These are phyloP conservation scores for Erpobdella octoculata DNA, from an alignment of 2,888 invertebrate genomes.

Conservation along the genomic window DNA sequence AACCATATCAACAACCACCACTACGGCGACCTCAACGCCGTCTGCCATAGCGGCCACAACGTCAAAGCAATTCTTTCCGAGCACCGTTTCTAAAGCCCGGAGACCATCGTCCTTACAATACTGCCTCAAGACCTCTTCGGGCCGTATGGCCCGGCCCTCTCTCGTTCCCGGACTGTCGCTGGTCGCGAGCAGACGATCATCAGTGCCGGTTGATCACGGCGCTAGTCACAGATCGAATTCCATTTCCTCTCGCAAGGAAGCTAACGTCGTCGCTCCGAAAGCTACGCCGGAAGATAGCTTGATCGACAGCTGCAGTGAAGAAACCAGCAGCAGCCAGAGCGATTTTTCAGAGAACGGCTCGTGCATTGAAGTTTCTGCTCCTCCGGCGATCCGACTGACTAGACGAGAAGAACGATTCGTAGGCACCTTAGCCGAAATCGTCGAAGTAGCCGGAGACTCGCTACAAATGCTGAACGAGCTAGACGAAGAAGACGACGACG, in stretches of 20 bases:
- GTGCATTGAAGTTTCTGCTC: slow-evolving; percentile 10
- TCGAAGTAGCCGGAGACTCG: slow-evolving; percentile 6
- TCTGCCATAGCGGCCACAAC: neutral
- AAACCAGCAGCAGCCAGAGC: neutral
- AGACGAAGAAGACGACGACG: slow-evolving; percentile 22
- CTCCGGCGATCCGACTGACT: neutral
- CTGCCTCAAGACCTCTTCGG: slow-evolving; percentile 22
- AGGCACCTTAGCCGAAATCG: slow-evolving; percentile 24
- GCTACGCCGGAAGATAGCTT: slow-evolving; percentile 37
- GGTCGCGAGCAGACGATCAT: neutral
- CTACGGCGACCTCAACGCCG: neutral
- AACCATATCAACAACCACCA: slow-evolving; percentile 1
- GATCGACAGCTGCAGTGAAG: slow-evolving; percentile 33
- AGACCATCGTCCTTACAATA: slow-evolving; percentile 32
- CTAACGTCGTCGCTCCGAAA: slow-evolving; percentile 33
- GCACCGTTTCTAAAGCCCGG: slow-evolving; percentile 16
- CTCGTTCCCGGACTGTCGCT: slow-evolving; percentile 9
- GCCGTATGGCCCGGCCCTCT: slow-evolving; percentile 8
- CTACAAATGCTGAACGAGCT: slow-evolving; percentile 28
- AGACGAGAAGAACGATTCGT: slow-evolving; percentile 10
- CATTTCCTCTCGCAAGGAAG: neutral
- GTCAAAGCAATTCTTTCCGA: neutral
- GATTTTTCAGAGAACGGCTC: neutral
- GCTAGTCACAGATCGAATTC: neutral
- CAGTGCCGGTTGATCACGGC: neutral